Evolutionary conservation across 2,797 vertebrate genomes (phyloP), one percentile per base, ranked within the genome.

Genomic region (Heliangelus exortis): DNA sequence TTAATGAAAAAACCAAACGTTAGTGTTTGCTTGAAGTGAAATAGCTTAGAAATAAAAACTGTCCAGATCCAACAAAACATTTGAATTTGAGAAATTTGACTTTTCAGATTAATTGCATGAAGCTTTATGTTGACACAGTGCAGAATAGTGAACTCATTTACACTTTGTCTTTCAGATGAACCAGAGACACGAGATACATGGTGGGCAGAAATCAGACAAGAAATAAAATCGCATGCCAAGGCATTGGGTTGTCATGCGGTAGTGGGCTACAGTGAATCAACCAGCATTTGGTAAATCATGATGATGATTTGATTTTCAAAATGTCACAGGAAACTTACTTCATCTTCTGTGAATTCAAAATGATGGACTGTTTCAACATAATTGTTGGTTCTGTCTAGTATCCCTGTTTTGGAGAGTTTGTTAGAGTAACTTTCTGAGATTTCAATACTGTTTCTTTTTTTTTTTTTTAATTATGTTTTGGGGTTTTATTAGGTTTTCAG

Each of bases 161-260:
- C 91, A 95, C 94, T 97, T 97, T 98, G 97, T 99, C 97, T 99
- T 98, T 96, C 98, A 99, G 99, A 99, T 97, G 99, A 99, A 96
- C 99, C 99, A n/a, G 99, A 99, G 97, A 99, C 99, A 36, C 98
- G 99, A 31, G 99, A 99, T 89, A 99, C 99, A 9, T 99, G 99
- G 99, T 99, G 99, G 99, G 99, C 99, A 93, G 99, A 99, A 98
- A 99, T 99, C 95, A 98, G 99, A 96, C 99, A 99, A 98, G 99
- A 99, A 98, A 99, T 99, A 96, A 99, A 99, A 97, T 99, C 99
- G 95, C 99, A 99, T 95, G 99, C 99, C 97, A 99, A 99, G 98
- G 99, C 99, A 87, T 98, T 99, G 84, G 99, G 99, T 94, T 99
- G 99, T 97, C 99, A 99, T 88, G 99, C 99, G 90, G 99, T 99